These are phyloP conservation scores for Semicossyphus pulcher DNA, from an alignment of 2,113 vertebrate species.

Conservation along the genomic window DNA sequence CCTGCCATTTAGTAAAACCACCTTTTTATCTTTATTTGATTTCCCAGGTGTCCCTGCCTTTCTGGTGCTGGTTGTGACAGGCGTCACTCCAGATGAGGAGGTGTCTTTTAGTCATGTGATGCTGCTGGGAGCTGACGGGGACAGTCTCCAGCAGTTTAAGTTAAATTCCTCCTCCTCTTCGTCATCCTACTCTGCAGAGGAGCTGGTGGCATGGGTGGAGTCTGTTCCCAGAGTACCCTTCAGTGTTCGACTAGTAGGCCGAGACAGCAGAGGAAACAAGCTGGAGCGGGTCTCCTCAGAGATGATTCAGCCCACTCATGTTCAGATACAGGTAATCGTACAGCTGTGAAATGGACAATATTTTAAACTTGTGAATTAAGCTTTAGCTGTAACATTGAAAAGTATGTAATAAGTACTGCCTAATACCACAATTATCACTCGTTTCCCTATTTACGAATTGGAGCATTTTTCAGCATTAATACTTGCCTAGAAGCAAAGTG, in stretches of 20 bases:
- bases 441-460: too few species aligned
- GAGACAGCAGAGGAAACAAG: constrained; percentile 72
- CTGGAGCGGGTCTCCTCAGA: constrained; percentile 82
- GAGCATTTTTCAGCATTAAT: too few species aligned
- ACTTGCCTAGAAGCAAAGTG: too few species aligned
- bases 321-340: constrained; percentile 79
- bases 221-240: constrained; percentile 79
- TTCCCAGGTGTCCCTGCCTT: constrained; percentile 74
- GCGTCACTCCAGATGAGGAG: constrained; percentile 60
- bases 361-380: too few species aligned
- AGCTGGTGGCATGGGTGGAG: constrained; percentile 78
- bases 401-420: too few species aligned
- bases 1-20: background rate
- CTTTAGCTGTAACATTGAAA: too few species aligned
- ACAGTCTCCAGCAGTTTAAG: constrained; percentile 71
- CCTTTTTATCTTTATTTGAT: background rate
- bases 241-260: constrained; percentile 74
- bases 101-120: constrained; percentile 78
- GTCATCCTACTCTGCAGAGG: constrained; percentile 48
- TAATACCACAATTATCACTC: too few species aligned
- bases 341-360: background rate
- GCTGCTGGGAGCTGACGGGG: constrained; percentile 74
- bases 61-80: constrained; percentile 80
- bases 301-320: constrained; percentile 79
- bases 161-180: constrained; percentile 71